Percentiles rank a stretch among this genome's conserved stretches.
Evolutionary conservation across 2,888 invertebrate species (phyloP).

Genomic region (Oscheius sp.): DNA sequence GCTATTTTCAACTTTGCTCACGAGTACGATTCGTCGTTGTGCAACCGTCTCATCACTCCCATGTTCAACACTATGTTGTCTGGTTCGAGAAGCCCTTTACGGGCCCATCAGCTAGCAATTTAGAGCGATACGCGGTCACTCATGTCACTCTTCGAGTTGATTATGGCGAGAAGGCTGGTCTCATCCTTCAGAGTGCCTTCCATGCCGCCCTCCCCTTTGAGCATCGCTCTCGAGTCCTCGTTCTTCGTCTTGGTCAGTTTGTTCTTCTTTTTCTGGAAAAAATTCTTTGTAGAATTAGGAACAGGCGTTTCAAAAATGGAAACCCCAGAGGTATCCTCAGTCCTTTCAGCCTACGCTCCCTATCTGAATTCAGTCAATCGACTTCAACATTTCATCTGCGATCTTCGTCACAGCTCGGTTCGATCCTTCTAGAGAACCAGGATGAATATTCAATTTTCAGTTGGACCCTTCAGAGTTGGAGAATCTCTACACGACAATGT

Average conservation of each 20-base stretch:
- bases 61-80: conserved; percentile 23
- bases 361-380: conserved; percentile 7
- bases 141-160: conserved; percentile 24
- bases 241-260: conserved; percentile 20
- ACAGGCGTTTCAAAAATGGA: neutral
- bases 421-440: neutral
- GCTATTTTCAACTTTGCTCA: conserved; percentile 15
- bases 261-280: neutral
- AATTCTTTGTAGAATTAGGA: conserved; percentile 19
- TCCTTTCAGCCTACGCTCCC: conserved; percentile 21
- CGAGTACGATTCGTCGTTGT: conserved; percentile 16
- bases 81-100: neutral
- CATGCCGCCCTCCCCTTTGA: conserved; percentile 29
- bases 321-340: neutral
- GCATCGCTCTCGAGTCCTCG: conserved; percentile 10
- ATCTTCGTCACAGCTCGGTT: conserved; percentile 14
- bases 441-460: neutral
- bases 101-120: too few relatives aligned
- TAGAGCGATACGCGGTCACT: conserved; percentile 19
- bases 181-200: conserved; percentile 29
- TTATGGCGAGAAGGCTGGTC: conserved; percentile 20
- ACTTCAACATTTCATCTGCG: conserved; percentile 27
- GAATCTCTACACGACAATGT: conserved; percentile 22
- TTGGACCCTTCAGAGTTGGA: conserved; percentile 13
- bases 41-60: conserved; percentile 29